Evolutionary conservation across 2,797 vertebrate genomes (phyloP), one percentile per base, ranked within the genome.

Genomic region (Orestias chungarensis): DNA sequence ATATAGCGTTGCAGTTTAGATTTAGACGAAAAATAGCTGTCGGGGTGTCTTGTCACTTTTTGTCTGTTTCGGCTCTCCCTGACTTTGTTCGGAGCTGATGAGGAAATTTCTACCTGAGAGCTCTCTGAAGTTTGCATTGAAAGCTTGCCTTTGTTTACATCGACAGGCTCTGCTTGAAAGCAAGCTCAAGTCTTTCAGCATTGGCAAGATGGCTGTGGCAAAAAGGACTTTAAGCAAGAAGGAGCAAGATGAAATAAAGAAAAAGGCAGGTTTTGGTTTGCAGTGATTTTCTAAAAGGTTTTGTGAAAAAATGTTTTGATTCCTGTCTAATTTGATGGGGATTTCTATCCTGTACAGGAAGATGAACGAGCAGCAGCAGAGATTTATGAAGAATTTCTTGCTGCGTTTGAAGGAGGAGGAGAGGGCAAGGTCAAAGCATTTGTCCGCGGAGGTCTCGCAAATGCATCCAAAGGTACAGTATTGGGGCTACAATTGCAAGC

Each of bases 331-430:
- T 64, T 33, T 20, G 0, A 12, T 6, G 64, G n/a, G 18, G 1
- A 10, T 66, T 17, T 4, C 76, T 0, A 78, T 20, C 78, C 6
- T 75, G 10, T 85, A 78, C 91, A 99, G 98, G 97, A 99, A 93
- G 98, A 99, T 92, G 98, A 99, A 87, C 96, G 96, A 78, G 97
- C 97, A 79, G 98, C 98, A 75, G 98, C 98, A 71, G 98, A 99
- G 87, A 99, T 99, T 78, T 99, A 99, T 86, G 98, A 99, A 89
- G 98, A 99, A 86, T 99, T 99, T 93, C 96, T 99, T 65, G 97
- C 97, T 83, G 97, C 98, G 17, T 99, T 99, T 92, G 98, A 99
- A 93, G 98, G 98, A 87, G 95, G 96, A 49, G 96, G 97, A 82
- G 98, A 99, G 84, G 96, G 96, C 78, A 98, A 98, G 93, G 97